Percentiles rank a stretch among this genome's conserved stretches.
Conservation (phyloP, 2,797 vertebrate species). For the Champsocephalus esox region DNA sequence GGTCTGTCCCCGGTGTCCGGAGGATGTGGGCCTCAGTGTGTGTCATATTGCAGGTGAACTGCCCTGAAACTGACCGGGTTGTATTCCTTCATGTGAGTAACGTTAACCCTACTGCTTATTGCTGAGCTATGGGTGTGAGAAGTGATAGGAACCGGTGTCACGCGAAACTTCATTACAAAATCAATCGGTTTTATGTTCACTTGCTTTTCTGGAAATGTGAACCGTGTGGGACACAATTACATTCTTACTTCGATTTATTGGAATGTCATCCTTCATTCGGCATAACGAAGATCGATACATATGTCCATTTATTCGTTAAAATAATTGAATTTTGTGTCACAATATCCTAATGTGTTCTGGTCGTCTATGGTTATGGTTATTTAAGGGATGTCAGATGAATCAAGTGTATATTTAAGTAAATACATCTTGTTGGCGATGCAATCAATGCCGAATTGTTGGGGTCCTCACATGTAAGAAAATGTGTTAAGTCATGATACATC, state of each 20-base stretch:
- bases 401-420: not conserved
- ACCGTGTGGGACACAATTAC: not conserved
- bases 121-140: conserved; percentile 34
- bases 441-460: conserved; percentile 19
- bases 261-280: not conserved
- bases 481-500: fast-evolving
- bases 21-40: conserved; percentile 52
- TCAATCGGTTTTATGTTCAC: conserved; percentile 1
- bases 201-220: not conserved
- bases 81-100: conserved; percentile 77
- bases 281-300: not conserved
- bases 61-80: conserved; percentile 58
- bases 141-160: conserved; percentile 29
- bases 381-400: not conserved
- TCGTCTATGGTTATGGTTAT: not conserved
- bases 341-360: not conserved
- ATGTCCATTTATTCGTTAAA: too few species aligned
- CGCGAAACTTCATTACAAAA: conserved; percentile 48
- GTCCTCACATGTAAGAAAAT: not conserved
- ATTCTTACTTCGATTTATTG: not conserved
- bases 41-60: conserved; percentile 55
- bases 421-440: not conserved
- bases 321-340: not conserved
- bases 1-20: conserved; percentile 42
- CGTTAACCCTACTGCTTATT: conserved; percentile 36